These are phyloP conservation scores for Pinna nobilis DNA, from an alignment of 1,140 invertebrate species.

Conservation along the genomic window DNA sequence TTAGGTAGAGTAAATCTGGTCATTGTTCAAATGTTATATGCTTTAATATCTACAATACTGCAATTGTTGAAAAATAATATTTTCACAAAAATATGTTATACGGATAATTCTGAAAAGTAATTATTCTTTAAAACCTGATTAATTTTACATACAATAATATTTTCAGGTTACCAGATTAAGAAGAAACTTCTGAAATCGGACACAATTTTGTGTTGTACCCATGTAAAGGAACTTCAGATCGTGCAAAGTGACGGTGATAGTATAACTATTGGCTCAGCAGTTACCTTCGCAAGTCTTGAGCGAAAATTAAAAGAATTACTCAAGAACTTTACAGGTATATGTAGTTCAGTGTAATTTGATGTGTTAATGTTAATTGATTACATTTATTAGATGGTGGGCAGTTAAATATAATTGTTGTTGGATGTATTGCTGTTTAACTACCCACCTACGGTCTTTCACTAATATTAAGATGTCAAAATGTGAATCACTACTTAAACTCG, in stretches of 20 bases:
- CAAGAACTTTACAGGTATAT: slow-evolving; percentile 19
- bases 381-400: too few species aligned
- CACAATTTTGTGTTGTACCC: slow-evolving; percentile 84
- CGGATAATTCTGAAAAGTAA: neutral
- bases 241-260: slow-evolving; percentile 73
- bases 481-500: too few species aligned
- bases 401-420: too few species aligned
- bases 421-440: too few species aligned
- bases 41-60: too few species aligned
- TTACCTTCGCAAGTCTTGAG: slow-evolving; percentile 85
- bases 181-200: slow-evolving; percentile 62
- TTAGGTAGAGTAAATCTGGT: too few species aligned
- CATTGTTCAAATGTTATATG: too few species aligned
- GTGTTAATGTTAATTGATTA: neutral
- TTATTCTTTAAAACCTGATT: neutral
- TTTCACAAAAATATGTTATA: neutral
- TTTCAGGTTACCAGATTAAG: slow-evolving; percentile 27
- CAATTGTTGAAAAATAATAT: neutral
- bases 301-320: slow-evolving; percentile 72
- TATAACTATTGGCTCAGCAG: slow-evolving; percentile 84
- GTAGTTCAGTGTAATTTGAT: neutral
- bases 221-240: slow-evolving; percentile 81
- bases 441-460: too few species aligned
- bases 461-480: too few species aligned
- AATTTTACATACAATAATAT: neutral